Percentiles rank a stretch among this genome's conserved stretches.
These are phyloP conservation scores for Leucosticte australis DNA, from an alignment of 2,113 vertebrate genomes.

Conservation along the genomic window DNA sequence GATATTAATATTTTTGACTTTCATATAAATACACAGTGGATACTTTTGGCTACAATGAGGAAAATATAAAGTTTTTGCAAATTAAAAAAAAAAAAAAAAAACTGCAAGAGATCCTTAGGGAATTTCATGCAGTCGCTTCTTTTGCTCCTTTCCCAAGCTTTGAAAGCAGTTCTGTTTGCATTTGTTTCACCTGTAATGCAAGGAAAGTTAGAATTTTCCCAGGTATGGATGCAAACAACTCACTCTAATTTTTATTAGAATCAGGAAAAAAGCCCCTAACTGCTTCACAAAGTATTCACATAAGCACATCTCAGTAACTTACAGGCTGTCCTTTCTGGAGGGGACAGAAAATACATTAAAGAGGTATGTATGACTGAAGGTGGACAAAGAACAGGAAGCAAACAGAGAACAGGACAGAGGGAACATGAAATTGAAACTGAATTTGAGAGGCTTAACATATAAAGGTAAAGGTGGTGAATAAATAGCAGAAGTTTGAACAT, in stretches of 20 bases:
- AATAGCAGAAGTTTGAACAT: conserved; percentile 17
- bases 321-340: neutral
- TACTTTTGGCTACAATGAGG: neutral
- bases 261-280: accelerated
- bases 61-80: neutral
- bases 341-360: neutral
- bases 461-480: conserved; percentile 5
- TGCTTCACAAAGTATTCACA: neutral
- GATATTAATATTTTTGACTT: neutral
- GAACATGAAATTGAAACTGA: neutral
- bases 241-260: neutral
- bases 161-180: neutral
- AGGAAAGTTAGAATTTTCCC: neutral
- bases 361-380: neutral
- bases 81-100: neutral
- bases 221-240: neutral
- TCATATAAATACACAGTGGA: neutral
- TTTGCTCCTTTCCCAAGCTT: neutral
- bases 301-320: neutral
- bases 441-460: neutral
- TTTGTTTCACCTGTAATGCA: conserved; percentile 6
- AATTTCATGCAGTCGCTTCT: neutral
- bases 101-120: neutral
- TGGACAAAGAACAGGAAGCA: neutral
- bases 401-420: neutral